Evolutionary conservation across 2,113 vertebrate genomes (phyloP), one percentile per base, ranked within the genome.

Genomic region (Pterocles burchelli): DNA sequence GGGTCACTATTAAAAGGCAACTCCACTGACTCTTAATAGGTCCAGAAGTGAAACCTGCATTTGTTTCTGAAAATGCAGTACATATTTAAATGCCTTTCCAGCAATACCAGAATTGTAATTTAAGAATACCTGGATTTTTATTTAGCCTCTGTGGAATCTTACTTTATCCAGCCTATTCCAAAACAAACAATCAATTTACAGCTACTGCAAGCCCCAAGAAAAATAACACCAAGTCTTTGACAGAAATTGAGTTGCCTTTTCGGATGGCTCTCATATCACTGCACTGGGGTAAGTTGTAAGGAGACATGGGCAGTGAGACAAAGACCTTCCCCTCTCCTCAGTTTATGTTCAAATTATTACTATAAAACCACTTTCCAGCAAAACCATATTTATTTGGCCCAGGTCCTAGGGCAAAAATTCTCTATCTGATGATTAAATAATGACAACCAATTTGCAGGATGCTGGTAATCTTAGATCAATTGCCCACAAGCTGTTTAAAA

Each of bases 391-490:
- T 95, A 94, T 94, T 92, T 97, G 95, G 77, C 82, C 91, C 78
- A 77, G 34, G 59, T 81, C 76, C 48, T 38, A 83, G 81, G 72
- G 94, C 81, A 95, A 93, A 96, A 95, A 84, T 41, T 93, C 76
- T 80, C 80, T 91, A 49, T 90, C 74, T 85, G 68, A 74, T 77
- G 91, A 90, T 97, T 96, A 97, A 97, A 92, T 91, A 95, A 83
- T 90, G 81, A 94, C 93, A 95, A 82, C 65, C 78, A 85, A 94
- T 95, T 96, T 95, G 75, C 86, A 90, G 82, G 95, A 83, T 66
- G 82, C 49, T 41, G 85, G 73, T 91, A 94, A 94, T 89, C 74
- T 96, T 61, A 88, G 68, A 62, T 77, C 78, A 85, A 77, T 46
- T 82, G 81, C 76, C 88, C 92, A 89, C 31, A 38, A 90, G 87